Evolutionary conservation across 2,113 vertebrate genomes (phyloP).

Genomic region (Dipodomys stephensi): DNA sequence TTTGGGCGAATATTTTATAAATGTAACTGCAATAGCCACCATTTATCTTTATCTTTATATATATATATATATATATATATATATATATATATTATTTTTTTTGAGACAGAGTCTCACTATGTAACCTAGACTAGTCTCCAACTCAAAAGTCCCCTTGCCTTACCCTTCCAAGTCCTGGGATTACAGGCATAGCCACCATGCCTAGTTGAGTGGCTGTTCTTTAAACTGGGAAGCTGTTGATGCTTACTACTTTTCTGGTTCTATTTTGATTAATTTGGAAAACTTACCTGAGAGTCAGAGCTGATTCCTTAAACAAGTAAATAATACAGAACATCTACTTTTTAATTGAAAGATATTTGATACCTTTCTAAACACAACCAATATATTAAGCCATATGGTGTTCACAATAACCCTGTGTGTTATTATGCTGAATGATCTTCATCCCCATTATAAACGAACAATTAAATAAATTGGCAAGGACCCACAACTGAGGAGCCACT

Average conservation of each 20-base stretch:
- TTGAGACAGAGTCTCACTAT: too few species aligned
- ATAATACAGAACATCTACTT: not conserved
- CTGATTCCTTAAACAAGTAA: constrained; percentile 17
- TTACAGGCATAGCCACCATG: too few species aligned
- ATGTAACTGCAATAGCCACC: not conserved
- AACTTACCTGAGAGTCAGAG: not conserved
- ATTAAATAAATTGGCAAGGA: not conserved
- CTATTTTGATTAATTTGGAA: not conserved
- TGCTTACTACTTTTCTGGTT: not conserved
- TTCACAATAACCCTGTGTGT: not conserved
- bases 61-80: too few species aligned
- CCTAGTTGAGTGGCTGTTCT: not conserved
- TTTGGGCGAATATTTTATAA: not conserved
- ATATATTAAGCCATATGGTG: not conserved
- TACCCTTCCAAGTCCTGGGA: too few species aligned
- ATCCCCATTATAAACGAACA: not conserved
- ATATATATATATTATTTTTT: too few species aligned
- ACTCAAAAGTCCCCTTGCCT: too few species aligned
- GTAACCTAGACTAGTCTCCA: too few species aligned
- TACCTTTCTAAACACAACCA: not conserved
- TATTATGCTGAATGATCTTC: not conserved
- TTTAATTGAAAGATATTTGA: not conserved
- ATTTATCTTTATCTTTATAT: too few species aligned
- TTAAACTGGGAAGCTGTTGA: not conserved
- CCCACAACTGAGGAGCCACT: not conserved